Evolutionary conservation across 2,797 vertebrate genomes (phyloP).

Genomic region (Chrosomus eos): DNA sequence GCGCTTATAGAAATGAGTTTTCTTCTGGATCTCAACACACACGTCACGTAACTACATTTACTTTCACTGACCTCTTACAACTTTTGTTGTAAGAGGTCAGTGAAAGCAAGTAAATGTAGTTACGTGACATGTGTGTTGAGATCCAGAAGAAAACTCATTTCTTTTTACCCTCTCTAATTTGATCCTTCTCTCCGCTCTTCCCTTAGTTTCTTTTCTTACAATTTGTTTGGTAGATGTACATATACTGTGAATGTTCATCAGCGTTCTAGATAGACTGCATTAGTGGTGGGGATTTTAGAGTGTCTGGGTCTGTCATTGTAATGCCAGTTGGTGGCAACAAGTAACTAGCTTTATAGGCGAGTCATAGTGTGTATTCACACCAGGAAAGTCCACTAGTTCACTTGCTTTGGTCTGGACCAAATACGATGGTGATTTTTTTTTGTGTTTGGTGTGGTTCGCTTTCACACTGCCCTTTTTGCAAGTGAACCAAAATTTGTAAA

Average conservation of each 20-base stretch:
- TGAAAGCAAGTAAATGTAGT: background rate
- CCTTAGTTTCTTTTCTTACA: background rate
- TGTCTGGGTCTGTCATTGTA: background rate
- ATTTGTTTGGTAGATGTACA: background rate
- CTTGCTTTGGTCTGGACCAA: no score
- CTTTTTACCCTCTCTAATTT: background rate
- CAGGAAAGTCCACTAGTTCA: no score
- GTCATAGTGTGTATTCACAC: background rate
- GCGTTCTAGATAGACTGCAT: background rate
- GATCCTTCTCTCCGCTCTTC: background rate
- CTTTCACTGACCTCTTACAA: background rate
- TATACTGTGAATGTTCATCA: background rate
- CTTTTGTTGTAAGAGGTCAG: background rate
- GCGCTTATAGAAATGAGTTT: background rate
- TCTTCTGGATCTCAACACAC: background rate
- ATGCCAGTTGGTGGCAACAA: background rate
- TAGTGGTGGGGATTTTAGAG: background rate
- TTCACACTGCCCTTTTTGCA: no score
- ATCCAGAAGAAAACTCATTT: background rate
- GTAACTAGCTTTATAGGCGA: background rate
- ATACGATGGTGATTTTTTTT: no score
- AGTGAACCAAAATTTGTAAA: no score
- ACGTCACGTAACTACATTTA: background rate
- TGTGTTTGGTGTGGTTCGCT: no score
- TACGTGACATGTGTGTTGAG: background rate